Base-by-base conservation (phyloP, 1,140 invertebrate species). In the Pentalonia nigronervosa region DNA sequence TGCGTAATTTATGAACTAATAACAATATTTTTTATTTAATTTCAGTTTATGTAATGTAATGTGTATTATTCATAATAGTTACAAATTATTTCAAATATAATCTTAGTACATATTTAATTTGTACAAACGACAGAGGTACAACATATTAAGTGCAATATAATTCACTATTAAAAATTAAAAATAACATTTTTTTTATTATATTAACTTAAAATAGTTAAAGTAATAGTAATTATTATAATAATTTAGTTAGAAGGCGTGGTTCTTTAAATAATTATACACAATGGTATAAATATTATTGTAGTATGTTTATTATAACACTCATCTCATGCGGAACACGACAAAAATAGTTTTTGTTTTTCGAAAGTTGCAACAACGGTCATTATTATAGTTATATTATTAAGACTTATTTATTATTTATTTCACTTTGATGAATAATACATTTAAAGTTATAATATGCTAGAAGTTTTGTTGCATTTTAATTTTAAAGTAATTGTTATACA, bases 401-500 rank as follows among this genome's bases (percentile, higher is more conserved):
- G 60, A n/a, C 14, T 14, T 76, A 76, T n/a, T 14, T 67, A 67
- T 67, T n/a, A 67, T 67, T 67, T 76, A n/a, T 67, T 67, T 67
- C 30, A 17, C 60, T 76, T n/a, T 76, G 60, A 76, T 76, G 14
- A 76, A 76, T 76, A 76, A 76, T 76, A 76, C 60, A 76, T 76
- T 76, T 76, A 14, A 67, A 76, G 60, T n/a, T 67, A 76, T 76
- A n/a, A 67, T n/a, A 67, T 76, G 30, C 11, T 67, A 76, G 17
- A 76, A 76, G 60, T 76, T 76, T 76, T 76, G 60, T 76, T 76
- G 60, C 11, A n/a, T 76, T 76, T 76, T 76, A 76, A 76, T 34
- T 76, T n/a, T 76, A n/a, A 76, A 76, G 60, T 76, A n/a, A 76
- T n/a, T 76, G 14, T 76, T 76, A 76, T 76, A n/a, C 30, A 76